These are phyloP conservation scores for Bombyx huttoni DNA, from an alignment of 2,888 invertebrate genomes.

Conservation along the genomic window DNA sequence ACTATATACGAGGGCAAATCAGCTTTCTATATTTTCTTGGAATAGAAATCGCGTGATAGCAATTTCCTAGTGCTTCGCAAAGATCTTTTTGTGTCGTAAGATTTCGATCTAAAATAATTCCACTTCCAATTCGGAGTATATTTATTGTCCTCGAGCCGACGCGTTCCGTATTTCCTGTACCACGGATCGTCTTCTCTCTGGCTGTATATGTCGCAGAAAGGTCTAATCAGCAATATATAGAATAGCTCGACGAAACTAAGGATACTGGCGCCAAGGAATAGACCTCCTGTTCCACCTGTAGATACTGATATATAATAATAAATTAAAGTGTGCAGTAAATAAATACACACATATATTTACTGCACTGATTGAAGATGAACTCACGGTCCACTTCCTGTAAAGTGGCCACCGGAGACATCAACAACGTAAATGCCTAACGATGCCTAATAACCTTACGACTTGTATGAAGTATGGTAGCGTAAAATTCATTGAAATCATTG, in stretches of 20 bases:
- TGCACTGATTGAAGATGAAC: no score
- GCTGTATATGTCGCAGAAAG: constrained; percentile 57
- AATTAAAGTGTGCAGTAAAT: no score
- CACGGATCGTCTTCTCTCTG: constrained; percentile 54
- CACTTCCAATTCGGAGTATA: constrained; percentile 35
- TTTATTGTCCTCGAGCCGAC: constrained; percentile 41
- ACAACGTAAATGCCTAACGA: no score
- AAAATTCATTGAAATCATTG: no score
- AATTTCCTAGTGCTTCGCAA: not conserved
- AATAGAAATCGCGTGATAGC: not conserved
- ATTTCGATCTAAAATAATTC: constrained; percentile 9
- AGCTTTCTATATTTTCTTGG: not conserved
- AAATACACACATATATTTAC: not conserved
- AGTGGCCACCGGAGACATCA: no score
- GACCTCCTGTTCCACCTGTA: constrained; percentile 76
- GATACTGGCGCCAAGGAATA: constrained; percentile 78
- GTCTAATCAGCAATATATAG: constrained; percentile 68
- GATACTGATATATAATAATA: constrained; percentile 56
- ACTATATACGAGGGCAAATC: no score
- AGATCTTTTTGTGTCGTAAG: not conserved
- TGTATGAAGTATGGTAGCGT: no score
- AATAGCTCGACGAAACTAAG: constrained; percentile 76
- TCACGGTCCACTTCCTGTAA: no score
- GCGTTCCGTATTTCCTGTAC: constrained; percentile 46
- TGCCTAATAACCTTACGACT: no score